phyloP scores from a whole-genome alignment of 2,797 vertebrate species.

The Hapalemur alaotrensis region DNA sequence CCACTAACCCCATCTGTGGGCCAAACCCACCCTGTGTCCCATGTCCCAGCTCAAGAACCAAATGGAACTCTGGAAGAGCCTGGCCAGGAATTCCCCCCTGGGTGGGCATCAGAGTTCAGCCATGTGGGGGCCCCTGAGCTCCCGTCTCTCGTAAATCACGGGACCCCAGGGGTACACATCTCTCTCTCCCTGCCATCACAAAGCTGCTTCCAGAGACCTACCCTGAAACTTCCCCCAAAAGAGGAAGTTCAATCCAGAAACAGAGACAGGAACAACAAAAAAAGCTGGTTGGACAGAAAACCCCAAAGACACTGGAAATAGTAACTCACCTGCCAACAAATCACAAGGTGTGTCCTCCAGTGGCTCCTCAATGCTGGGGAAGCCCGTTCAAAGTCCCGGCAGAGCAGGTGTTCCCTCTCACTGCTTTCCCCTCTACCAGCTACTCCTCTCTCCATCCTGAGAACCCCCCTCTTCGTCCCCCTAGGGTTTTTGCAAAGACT shows the following conservation, averaged over 20 bases:
- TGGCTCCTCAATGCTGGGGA: fast-evolving
- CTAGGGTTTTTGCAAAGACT: neutral
- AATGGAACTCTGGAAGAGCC: neutral
- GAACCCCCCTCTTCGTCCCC: neutral
- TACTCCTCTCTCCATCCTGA: neutral
- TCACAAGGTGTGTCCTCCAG: fast-evolving
- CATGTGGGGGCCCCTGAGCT: neutral
- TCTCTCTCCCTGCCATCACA: neutral
- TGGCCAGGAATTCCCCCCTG: fast-evolving
- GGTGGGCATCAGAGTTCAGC: neutral
- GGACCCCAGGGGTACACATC: neutral
- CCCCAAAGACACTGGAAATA: neutral
- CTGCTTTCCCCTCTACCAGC: neutral
- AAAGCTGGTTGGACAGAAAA: neutral
- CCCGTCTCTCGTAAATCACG: too few species aligned
- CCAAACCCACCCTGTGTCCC: neutral
- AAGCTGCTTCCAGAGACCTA: neutral
- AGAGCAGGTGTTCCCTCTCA: fast-evolving
- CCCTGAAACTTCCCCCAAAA: neutral
- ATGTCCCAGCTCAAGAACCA: neutral
- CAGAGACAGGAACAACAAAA: neutral
- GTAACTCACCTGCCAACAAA: neutral
- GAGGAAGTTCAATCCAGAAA: slow-evolving; percentile 31
- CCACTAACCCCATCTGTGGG: neutral
- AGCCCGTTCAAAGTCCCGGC: fast-evolving